Evolutionary conservation across 2,113 vertebrate genomes (phyloP).

Genomic region (Apus apus): DNA sequence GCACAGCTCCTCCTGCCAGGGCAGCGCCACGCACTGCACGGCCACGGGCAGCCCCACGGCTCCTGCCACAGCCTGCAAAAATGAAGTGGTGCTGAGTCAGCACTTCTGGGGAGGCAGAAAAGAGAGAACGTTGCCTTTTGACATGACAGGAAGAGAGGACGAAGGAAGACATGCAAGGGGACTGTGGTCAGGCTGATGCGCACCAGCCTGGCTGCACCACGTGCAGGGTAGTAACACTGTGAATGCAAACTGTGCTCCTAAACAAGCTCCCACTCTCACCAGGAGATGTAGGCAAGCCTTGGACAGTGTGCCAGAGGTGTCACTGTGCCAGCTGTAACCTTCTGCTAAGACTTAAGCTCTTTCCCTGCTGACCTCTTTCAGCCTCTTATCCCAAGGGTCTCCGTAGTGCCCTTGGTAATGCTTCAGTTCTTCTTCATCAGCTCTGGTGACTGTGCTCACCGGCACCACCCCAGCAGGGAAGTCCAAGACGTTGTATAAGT

Average conservation of each 20-base stretch:
- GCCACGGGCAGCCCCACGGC: not conserved
- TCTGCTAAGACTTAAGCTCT: not conserved
- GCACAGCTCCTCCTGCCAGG: slow-evolving; percentile 31
- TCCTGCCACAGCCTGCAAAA: not conserved
- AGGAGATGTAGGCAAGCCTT: not conserved
- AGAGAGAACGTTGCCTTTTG: not conserved
- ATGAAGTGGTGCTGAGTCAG: not conserved
- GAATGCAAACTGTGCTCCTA: accelerated
- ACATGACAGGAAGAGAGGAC: not conserved
- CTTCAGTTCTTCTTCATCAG: slow-evolving; percentile 84
- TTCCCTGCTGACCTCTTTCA: slow-evolving; percentile 76
- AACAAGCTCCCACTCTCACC: not conserved
- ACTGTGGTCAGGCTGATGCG: not conserved
- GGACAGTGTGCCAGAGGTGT: not conserved
- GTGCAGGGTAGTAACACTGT: not conserved
- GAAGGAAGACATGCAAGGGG: not conserved
- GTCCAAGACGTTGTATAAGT: slow-evolving; percentile 85
- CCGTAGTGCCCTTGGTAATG: slow-evolving; percentile 73
- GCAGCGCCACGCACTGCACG: not conserved
- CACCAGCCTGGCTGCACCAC: not conserved
- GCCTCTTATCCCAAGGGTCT: slow-evolving; percentile 78
- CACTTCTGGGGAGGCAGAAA: not conserved
- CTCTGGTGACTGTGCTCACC: slow-evolving; percentile 79
- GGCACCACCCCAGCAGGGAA: slow-evolving; percentile 87
- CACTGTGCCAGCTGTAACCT: not conserved